A percentile compares a stretch with the other conserved stretches of the same genome.
Conservation (phyloP, 1,140 invertebrate species). For the Ericerus pela region DNA sequence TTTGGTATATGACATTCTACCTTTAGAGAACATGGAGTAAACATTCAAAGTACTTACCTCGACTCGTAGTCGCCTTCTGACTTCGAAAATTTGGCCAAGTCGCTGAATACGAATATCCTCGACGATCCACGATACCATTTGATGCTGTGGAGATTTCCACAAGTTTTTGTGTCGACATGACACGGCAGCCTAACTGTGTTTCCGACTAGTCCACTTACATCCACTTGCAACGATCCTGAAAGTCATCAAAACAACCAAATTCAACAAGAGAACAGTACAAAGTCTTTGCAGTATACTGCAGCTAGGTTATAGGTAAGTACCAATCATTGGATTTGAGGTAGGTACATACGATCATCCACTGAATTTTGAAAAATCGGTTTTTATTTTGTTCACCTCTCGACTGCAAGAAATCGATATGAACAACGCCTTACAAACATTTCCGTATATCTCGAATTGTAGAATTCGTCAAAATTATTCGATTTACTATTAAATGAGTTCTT, state of each 20-base stretch:
- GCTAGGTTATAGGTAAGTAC: too few species aligned
- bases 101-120: conserved; percentile 70
- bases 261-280: too few species aligned
- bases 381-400: too few species aligned
- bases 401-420: too few species aligned
- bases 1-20: neutral
- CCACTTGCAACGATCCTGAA: conserved; percentile 16
- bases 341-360: too few species aligned
- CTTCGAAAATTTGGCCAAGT: conserved; percentile 49
- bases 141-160: conserved; percentile 69
- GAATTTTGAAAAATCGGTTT: too few species aligned
- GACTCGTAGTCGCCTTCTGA: conserved; percentile 56
- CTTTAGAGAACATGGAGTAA: neutral
- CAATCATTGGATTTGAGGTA: too few species aligned
- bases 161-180: conserved; percentile 54
- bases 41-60: conserved; percentile 40
- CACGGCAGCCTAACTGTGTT: conserved; percentile 56
- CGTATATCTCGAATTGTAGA: too few species aligned
- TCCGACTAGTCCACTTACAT: conserved; percentile 37
- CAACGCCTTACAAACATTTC: too few species aligned
- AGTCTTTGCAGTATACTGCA: too few species aligned
- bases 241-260: neutral
- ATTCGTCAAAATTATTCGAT: too few species aligned
- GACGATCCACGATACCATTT: conserved; percentile 74
- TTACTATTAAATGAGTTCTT: too few species aligned